A percentile compares a stretch with the other conserved stretches of the same genome.
phyloP scores from a whole-genome alignment of 2,113 vertebrate species.

The Cyprinus carpio region DNA sequence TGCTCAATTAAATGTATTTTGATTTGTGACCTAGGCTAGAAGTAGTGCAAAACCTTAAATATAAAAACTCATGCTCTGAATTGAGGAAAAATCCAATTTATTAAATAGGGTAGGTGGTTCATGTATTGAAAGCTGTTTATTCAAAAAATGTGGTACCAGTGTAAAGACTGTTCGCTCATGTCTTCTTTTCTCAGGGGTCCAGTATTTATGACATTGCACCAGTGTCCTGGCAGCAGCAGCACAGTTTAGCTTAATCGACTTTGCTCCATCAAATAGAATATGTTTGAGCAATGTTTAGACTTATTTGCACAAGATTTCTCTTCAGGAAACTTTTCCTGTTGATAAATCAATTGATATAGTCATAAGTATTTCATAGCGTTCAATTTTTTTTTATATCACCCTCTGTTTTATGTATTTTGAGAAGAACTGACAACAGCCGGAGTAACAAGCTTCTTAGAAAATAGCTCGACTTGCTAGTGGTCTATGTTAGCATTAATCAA shows the following conservation, averaged over 20 bases:
- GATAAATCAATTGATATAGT: not conserved
- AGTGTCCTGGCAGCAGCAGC: slow-evolving; percentile 16
- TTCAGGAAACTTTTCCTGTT: not conserved
- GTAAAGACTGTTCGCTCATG: not conserved
- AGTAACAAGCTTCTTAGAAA: not conserved
- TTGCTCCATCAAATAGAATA: slow-evolving; percentile 7
- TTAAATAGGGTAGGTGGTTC: not conserved
- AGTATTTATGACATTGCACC: slow-evolving; percentile 20
- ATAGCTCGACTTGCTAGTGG: not conserved
- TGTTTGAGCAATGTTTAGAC: slow-evolving; percentile 16
- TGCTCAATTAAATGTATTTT: not conserved
- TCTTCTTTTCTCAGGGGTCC: not conserved
- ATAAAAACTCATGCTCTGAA: not conserved
- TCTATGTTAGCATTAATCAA: not conserved
- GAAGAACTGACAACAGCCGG: not conserved
- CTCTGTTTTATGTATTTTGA: not conserved
- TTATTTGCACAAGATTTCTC: not conserved
- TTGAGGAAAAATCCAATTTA: not conserved
- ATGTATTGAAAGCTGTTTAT: not conserved
- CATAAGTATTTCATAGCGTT: not conserved
- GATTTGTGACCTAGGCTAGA: not conserved
- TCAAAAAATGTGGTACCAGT: not conserved
- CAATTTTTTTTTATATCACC: not conserved
- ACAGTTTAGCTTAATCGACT: not conserved
- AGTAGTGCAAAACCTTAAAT: not conserved